Base-by-base conservation (phyloP, 2,113 vertebrate genomes). In the Salminus brasiliensis region DNA sequence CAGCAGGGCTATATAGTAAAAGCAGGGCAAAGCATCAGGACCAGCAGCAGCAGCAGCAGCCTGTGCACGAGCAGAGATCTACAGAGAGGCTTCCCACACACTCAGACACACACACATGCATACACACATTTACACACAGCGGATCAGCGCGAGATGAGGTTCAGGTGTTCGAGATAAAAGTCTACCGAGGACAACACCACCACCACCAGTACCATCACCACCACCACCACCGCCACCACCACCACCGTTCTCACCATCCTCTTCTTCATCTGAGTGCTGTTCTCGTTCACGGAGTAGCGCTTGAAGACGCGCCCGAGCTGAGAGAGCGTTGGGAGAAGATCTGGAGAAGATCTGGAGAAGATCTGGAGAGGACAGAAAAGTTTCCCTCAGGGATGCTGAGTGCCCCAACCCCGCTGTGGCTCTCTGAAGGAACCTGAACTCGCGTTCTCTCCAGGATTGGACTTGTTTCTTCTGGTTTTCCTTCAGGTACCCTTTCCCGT, bases 21-120 rank as follows among this genome's bases (percentile, higher is more conserved):
- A 83, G 83, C 86, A 85, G 86, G n/a, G 52, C 81, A 86, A 86
- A 92, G 92, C 93, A 94, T 94, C 93, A 93, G 92, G 90, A 93
- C 92, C 93, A 92, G 87, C 90, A 47, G 72, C 80, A 47, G 72
- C 80, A 84, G 88, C 87, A 91, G 90, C 89, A 85, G 86, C 88
- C 60, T 15, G 43, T 45, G 43, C 43, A 15, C 1, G 43, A 41
- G 68, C 55, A 43, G 66, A 75, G 72, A 85, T 55, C 88, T 83
- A 79, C 88, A 85, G 52, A 83, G 78, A 70, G 76, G 36, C 67
- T 66, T 75, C 76, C 57, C 49, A 69, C 76, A 74, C 63, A 0
- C 39, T 5, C 39, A 41, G 5, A 41, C 39, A 41, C 39, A 41
- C 39, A 10, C 39, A 41, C 39, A 41, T 10, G 10, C 39, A 41